Conservation (phyloP, 2,888 invertebrate species). For the Ryuthela nishihirai region DNA sequence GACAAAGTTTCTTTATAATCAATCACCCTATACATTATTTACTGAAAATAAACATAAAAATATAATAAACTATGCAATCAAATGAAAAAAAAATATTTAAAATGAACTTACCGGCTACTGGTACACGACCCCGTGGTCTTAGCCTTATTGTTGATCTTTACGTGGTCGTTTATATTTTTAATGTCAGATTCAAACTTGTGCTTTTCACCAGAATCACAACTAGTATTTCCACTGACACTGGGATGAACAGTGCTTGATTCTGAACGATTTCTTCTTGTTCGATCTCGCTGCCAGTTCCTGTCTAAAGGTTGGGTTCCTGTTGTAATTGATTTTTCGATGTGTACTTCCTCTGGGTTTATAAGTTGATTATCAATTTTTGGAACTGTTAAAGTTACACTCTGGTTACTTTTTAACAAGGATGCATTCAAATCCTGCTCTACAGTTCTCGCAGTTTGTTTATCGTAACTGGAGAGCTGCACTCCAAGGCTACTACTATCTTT, state of each 20-base stretch:
- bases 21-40: background rate
- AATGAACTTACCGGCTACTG: conserved; percentile 57
- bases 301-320: conserved; percentile 12
- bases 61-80: background rate
- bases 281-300: conserved; percentile 16
- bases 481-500: conserved; percentile 11
- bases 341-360: conserved; percentile 7
- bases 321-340: conserved; percentile 11
- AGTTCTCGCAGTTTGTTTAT: conserved; percentile 16
- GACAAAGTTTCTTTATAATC: background rate
- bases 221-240: conserved; percentile 6
- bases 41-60: conserved; percentile 16
- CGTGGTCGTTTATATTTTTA: conserved; percentile 14
- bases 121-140: conserved; percentile 66
- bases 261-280: conserved; percentile 10
- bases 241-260: background rate
- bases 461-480: conserved; percentile 19
- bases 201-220: conserved; percentile 9
- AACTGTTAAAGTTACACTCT: conserved; percentile 3
- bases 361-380: conserved; percentile 10
- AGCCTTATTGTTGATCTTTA: conserved; percentile 33
- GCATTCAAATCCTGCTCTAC: conserved; percentile 32
- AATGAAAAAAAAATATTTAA: background rate
- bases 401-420: conserved; percentile 15
- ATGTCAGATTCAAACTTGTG: conserved; percentile 7